Evolutionary conservation across 2,888 invertebrate genomes (phyloP).

Genomic region (Pediacus dermestoides): DNA sequence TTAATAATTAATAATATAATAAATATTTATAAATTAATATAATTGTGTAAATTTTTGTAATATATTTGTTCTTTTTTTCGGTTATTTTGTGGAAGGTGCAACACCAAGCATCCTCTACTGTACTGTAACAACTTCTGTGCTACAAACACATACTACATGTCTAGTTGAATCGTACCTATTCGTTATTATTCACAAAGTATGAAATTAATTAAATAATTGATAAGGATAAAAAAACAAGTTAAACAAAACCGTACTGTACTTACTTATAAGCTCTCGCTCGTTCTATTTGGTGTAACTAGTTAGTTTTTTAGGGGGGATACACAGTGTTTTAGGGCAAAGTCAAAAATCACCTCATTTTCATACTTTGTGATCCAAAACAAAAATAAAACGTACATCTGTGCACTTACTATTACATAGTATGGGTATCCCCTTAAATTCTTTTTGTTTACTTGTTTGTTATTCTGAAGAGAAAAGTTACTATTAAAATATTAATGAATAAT

Average conservation of each 20-base stretch:
- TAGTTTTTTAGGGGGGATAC: constrained; percentile 38
- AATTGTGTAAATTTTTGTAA: constrained; percentile 54
- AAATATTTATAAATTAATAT: constrained; percentile 49
- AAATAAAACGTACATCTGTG: constrained; percentile 38
- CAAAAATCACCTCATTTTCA: constrained; percentile 39
- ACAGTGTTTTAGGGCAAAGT: constrained; percentile 16
- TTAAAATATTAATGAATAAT: constrained; percentile 8
- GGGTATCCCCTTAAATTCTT: constrained; percentile 31
- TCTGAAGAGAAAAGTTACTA: no score
- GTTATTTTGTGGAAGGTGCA: constrained; percentile 26
- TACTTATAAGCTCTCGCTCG: constrained; percentile 21
- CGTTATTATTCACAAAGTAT: constrained; percentile 43
- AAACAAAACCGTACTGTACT: no score
- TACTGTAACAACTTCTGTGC: constrained; percentile 42
- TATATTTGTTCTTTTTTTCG: constrained; percentile 44
- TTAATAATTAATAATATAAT: constrained; percentile 31
- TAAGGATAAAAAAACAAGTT: constrained; percentile 1
- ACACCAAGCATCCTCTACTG: constrained; percentile 30
- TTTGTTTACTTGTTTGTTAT: constrained; percentile 8
- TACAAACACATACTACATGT: constrained; percentile 34
- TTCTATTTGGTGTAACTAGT: constrained; percentile 41
- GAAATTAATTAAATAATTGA: constrained; percentile 33
- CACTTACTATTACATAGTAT: constrained; percentile 37
- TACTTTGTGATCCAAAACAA: constrained; percentile 45
- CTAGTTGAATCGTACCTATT: constrained; percentile 36